Base-by-base conservation (phyloP, 2,113 vertebrate species). In the Pseudopipra pipra region DNA sequence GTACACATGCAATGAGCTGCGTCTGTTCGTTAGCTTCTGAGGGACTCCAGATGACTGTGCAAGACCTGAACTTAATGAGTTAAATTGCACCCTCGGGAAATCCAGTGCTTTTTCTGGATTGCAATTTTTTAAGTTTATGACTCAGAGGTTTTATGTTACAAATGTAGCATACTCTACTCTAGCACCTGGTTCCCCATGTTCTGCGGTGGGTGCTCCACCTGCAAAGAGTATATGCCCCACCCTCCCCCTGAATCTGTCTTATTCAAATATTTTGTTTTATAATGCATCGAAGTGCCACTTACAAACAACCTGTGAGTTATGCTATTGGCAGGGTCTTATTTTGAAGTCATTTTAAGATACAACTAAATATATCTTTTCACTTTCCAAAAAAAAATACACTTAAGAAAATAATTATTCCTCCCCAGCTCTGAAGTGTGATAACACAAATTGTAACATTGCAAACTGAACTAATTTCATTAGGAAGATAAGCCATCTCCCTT, bases 121-220 rank as follows among this genome's bases (percentile, higher is more conserved):
- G 39, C 31, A 41, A 7, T 68, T 6, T 1, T 27, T 47, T 61
- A 39, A 20, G 9, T 24, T 85, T 63, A 33, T 15, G 14, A 35
- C 20, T 56, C 0, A 0, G 16, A 12, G 22, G 2, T 5, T 75
- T 47, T 61, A 31, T 76, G 49, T 46, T 81, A 44, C 61, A 83
- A 65, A 21, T 9, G 6, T 54, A 62, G 31, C 0, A 0, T 16
- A 62, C 22, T 35, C 37, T 25, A 30, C 28, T 7, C 11, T n/a
- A 27, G 47, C 30, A 85, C 33, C 28, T 56, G 9, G 8, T 28
- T 77, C n/a, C 11, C 19, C 3, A 1, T 0, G 0, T 81, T 83
- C 72, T 78, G 55, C 31, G 49, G 17, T 30, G 20, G 25, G 33
- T 73, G 24, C 27, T 56, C 28, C 67, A 41, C 35, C n/a, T 68